These are phyloP conservation scores for Harmothoe impar DNA, from an alignment of 2,888 invertebrate genomes.

Conservation along the genomic window DNA sequence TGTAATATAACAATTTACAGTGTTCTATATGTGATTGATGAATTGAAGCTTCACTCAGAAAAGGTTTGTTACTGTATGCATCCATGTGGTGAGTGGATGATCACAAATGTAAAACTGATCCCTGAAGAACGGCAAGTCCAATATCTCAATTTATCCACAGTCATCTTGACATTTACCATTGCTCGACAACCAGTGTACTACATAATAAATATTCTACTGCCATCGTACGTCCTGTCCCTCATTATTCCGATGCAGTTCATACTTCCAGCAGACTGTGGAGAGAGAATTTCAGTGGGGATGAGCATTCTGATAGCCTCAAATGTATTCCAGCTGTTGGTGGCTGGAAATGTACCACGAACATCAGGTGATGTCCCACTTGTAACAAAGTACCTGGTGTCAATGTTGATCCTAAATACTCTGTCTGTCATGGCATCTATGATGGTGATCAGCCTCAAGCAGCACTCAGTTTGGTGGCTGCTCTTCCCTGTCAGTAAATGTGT, in stretches of 20 bases:
- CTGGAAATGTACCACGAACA: not conserved
- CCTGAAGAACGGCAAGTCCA: too few relatives aligned
- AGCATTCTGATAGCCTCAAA: slow-evolving; percentile 16
- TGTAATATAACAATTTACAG: not conserved
- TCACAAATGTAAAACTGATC: not conserved
- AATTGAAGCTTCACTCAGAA: too few relatives aligned
- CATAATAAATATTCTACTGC: not conserved
- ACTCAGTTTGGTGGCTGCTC: too few relatives aligned
- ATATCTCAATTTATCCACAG: not conserved
- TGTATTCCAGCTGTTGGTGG: not conserved
- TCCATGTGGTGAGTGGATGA: not conserved
- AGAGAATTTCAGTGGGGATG: slow-evolving; percentile 12
- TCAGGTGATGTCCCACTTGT: not conserved
- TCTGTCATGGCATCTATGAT: too few relatives aligned
- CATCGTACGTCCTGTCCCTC: not conserved
- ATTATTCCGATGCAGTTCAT: not conserved
- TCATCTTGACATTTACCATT: not conserved
- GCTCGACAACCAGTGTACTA: not conserved
- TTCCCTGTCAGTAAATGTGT: too few relatives aligned
- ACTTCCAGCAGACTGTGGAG: not conserved
- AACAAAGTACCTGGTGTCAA: not conserved
- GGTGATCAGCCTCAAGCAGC: too few relatives aligned
- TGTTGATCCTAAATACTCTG: too few relatives aligned
- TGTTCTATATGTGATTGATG: not conserved
- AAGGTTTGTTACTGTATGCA: too few relatives aligned